Base-by-base conservation (phyloP, 1,140 invertebrate genomes). In the Apis mellifera region DNA sequence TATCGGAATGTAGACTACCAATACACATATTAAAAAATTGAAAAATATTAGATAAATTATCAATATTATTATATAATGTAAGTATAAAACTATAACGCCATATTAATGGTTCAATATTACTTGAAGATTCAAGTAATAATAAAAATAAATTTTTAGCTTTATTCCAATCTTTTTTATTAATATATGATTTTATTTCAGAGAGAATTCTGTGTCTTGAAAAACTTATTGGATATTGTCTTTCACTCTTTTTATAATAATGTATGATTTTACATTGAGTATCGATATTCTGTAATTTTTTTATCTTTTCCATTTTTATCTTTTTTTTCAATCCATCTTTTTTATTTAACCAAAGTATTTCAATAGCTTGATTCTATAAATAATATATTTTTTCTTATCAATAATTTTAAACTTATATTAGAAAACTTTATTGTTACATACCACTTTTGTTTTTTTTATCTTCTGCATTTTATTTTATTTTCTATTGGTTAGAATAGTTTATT, bases 291-390 rank as follows among this genome's bases (percentile, higher is more conserved):
- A 48, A 57, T 50, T 81, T 74, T 26, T 32, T 13, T 12, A 23
- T 17, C 50, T 66, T n/a, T 19, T 52, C 0, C 1, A 19, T 5
- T 59, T 75, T 65, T 12, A 1, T 13, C 8, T 73, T 19, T 26
- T 15, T 59, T 13, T 54, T 66, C 2, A 7, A 5, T 50, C 1
- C 9, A n/a, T 23, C 23, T 17, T n/a, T 59, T 32, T 23, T 59
- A 42, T 32, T 66, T 54, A 50, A 3, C 17, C 11, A 70, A 71
- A 84, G 60, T 17, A 60, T 4, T 15, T 69, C 83, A n/a, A 84
- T 76, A 15, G 74, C 79, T 82, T 82, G 23, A 17, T 82, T 72
- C 62, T 81, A 17, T 52, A 84, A 77, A 52, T 17, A 73, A 69
- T 60, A 66, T 17, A 84, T 42, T 32, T 42, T 17, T 50, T 26